phyloP scores from a whole-genome alignment of 1,140 invertebrate genomes.

The Cydia amplana region DNA sequence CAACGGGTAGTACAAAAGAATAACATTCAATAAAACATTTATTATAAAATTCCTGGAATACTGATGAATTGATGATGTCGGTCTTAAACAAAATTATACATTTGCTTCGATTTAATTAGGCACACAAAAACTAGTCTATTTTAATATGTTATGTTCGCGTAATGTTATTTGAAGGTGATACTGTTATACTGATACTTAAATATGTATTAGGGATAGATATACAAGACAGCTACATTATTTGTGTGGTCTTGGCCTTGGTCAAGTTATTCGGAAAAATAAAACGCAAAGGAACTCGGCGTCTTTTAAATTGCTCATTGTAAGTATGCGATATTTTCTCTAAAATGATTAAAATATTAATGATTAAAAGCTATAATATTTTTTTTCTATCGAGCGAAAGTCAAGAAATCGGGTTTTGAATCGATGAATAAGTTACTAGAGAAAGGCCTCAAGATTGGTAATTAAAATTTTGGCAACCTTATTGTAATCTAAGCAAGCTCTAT shows the following conservation, averaged over 20 bases:
- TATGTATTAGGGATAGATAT: background rate
- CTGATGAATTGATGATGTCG: slow-evolving; percentile 24
- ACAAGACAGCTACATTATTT: slow-evolving; percentile 41
- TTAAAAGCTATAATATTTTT: too few species aligned
- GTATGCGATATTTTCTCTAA: background rate
- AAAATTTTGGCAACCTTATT: too few species aligned
- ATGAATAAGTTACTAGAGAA: too few species aligned
- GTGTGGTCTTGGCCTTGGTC: slow-evolving; percentile 48
- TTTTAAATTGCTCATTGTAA: background rate
- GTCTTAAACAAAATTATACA: slow-evolving; percentile 29
- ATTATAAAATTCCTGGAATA: slow-evolving; percentile 25
- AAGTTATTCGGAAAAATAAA: slow-evolving; percentile 46
- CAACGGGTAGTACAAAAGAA: slow-evolving; percentile 20
- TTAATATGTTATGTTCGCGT: slow-evolving; percentile 18
- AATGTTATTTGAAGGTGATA: slow-evolving; percentile 69
- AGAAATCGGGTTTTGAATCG: too few species aligned
- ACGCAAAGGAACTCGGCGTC: background rate
- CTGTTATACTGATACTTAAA: slow-evolving; percentile 44
- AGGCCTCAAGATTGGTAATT: too few species aligned
- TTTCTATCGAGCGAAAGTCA: too few species aligned
- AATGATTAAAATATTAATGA: background rate
- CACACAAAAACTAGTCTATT: slow-evolving; percentile 23
- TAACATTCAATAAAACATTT: background rate
- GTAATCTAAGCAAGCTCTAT: too few species aligned
- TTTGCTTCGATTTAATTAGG: slow-evolving; percentile 28